Evolutionary conservation across 2,888 invertebrate genomes (phyloP), one percentile per base, ranked within the genome.

Genomic region (Drosophila gaucha): DNA sequence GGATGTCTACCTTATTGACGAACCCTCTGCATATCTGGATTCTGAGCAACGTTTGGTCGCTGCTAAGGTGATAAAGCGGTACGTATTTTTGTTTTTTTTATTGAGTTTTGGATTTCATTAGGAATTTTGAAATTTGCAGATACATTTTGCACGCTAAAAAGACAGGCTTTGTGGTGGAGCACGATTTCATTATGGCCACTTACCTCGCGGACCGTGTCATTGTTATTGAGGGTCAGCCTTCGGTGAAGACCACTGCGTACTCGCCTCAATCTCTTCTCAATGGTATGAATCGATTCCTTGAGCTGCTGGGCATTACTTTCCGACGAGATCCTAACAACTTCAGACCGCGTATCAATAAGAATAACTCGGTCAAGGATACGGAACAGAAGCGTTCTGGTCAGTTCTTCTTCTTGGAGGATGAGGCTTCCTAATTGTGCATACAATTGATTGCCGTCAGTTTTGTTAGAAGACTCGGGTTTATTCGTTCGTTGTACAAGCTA

Each of bases 111-210:
- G 1, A 12, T 20, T 16, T 38, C 2, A 33, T 16, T 44, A 12
- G n/a, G 28, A 1, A n/a, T 30, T 2, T 22, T 16, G 14, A 0
- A 5, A 6, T 14, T 56, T 71, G 10, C 91, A 95, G 95, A 88
- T 99, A 99, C 91, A 99, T 99, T 91, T 94, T 99, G 39, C 99
- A 99, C 90, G 98, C 99, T 0, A 99, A 99, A 93, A 98, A 99
- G 92, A 99, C 99, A 6, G 99, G 99, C 10, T 99, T 99, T 91
- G 96, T 99, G 14, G 99, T 99, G 1, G 99, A 99, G 95, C 99
- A 99, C 95, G 99, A 99, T 93, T 99, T 99, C 92, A 99, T 99
- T 78, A 99, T 99, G 99, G 99, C 99, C 14, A 99, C 99, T 0
- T 99, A 99, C 92, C 94, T 98, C 70, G 98, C 99, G 0, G 99